A percentile compares a stretch with the other conserved stretches of the same genome.
Conservation (phyloP, 1,140 invertebrate species). For the Helicorthomorpha holstii region DNA sequence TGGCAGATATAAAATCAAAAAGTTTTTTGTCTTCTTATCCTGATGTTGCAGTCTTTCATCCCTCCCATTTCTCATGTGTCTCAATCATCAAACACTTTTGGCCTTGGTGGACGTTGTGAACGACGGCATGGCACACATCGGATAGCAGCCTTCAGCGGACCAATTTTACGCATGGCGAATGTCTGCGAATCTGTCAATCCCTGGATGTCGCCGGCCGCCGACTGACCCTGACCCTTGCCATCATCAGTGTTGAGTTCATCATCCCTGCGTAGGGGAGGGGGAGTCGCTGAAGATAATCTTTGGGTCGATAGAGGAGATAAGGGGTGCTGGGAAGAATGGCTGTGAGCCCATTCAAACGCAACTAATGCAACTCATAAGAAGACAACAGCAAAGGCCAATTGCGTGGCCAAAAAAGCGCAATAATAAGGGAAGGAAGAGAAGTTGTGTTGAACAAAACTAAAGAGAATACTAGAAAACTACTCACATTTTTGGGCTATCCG, state of each 20-base stretch:
- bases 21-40: no score
- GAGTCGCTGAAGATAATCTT: not conserved
- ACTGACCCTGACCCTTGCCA: not conserved
- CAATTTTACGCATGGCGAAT: not conserved
- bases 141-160: not conserved
- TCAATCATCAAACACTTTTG: not conserved
- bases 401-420: no score
- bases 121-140: not conserved
- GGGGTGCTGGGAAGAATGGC: not conserved
- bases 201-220: not conserved
- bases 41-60: no score
- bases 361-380: not conserved
- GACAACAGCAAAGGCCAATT: no score
- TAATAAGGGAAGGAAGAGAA: not conserved
- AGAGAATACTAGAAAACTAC: not conserved
- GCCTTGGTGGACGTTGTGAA: not conserved
- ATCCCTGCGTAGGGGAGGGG: not conserved
- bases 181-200: not conserved
- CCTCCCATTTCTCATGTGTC: no score
- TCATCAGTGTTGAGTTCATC: not conserved
- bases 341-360: not conserved
- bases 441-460: not conserved
- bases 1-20: no score
- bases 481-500: conserved; percentile 5
- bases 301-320: not conserved